Evolutionary conservation across 2,113 vertebrate genomes (phyloP).

Genomic region (Zosterops lateralis): DNA sequence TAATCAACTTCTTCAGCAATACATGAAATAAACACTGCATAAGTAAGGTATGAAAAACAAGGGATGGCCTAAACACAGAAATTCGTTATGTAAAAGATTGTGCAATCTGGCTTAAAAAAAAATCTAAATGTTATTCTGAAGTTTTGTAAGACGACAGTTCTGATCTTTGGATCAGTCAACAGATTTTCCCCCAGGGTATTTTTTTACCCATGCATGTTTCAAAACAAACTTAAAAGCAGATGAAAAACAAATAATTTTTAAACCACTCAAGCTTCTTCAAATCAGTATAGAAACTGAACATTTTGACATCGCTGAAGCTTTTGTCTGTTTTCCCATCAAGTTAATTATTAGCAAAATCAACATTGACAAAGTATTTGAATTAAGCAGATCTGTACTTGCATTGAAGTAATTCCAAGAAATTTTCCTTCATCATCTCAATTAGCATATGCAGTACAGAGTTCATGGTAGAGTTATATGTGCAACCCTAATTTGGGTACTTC

Average conservation of each 20-base stretch:
- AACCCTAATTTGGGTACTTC: not conserved
- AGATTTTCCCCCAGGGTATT: not conserved
- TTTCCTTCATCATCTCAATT: not conserved
- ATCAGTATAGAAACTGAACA: not conserved
- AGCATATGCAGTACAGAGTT: not conserved
- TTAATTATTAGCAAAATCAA: slow-evolving; percentile 31
- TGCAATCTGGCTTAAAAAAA: not conserved
- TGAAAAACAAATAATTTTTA: not conserved
- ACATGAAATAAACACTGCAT: not conserved
- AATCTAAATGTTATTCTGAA: not conserved
- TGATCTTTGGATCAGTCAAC: not conserved
- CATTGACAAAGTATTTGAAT: not conserved
- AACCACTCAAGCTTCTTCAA: not conserved
- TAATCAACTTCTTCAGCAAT: not conserved
- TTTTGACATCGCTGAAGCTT: not conserved
- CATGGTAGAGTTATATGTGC: not conserved
- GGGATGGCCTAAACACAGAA: not conserved
- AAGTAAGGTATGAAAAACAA: not conserved
- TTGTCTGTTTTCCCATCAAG: not conserved
- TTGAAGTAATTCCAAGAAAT: not conserved
- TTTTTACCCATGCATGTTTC: not conserved
- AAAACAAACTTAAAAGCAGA: not conserved
- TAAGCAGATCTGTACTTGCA: not conserved
- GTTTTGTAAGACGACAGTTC: not conserved
- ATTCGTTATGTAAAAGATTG: not conserved